These are phyloP conservation scores for Phasianus colchicus DNA, from an alignment of 2,113 vertebrate genomes.

Conservation along the genomic window DNA sequence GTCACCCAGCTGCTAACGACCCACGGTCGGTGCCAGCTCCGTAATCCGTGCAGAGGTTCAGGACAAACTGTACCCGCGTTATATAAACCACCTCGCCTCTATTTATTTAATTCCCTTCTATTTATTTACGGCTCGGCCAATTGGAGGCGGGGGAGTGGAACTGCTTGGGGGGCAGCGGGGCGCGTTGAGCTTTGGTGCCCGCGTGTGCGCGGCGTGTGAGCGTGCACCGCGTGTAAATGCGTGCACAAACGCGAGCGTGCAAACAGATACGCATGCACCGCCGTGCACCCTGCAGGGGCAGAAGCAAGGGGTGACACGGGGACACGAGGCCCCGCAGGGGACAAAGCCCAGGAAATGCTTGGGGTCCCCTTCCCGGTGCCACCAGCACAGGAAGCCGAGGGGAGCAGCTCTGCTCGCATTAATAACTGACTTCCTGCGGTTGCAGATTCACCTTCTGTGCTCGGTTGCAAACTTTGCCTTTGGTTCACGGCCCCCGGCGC, in stretches of 20 bases:
- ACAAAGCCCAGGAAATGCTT: accelerated
- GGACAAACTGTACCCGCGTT: constrained; percentile 74
- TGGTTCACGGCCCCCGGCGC: constrained; percentile 2
- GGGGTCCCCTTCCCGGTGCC: not conserved
- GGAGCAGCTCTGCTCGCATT: constrained; percentile 45
- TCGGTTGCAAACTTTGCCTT: not conserved
- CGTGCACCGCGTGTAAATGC: too few species aligned
- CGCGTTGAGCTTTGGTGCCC: accelerated
- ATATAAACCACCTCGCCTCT: constrained; percentile 74
- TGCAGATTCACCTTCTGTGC: constrained; percentile 57
- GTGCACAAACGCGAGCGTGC: too few species aligned
- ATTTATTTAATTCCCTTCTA: constrained; percentile 75
- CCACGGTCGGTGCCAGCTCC: constrained; percentile 34
- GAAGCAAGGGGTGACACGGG: not conserved
- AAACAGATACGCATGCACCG: too few species aligned
- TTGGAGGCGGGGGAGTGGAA: constrained; percentile 52
- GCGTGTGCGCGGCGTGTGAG: accelerated
- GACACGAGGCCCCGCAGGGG: not conserved
- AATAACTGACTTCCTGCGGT: constrained; percentile 77
- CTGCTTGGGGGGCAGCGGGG: accelerated
- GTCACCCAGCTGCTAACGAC: constrained; percentile 68
- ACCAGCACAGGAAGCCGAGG: constrained; percentile 63
- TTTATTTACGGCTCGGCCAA: constrained; percentile 61
- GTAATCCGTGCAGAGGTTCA: constrained; percentile 71
- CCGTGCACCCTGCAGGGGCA: too few species aligned